These are phyloP conservation scores for Porites rus DNA, from an alignment of 92 coral and sea anemone species.

Conservation along the genomic window DNA sequence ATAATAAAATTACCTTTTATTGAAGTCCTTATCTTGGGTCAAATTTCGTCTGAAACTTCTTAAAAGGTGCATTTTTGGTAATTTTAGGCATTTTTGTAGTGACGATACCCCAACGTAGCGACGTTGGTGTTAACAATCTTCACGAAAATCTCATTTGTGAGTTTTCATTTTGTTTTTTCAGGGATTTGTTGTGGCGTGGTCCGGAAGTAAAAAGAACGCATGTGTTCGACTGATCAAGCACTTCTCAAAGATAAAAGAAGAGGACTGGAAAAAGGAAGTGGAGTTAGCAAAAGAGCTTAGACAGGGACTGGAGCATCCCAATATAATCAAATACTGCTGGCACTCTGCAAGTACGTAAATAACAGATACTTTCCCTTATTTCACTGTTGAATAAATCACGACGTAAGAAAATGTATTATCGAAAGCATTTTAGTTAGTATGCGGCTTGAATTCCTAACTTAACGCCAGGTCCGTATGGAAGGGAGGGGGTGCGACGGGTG, in stretches of 20 bases:
- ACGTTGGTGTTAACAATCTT: no score
- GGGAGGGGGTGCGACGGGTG: no score
- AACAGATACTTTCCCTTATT: neutral
- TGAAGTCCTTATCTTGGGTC: no score
- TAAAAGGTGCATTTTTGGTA: no score
- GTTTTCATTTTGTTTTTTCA: neutral
- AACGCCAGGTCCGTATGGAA: no score
- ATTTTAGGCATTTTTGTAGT: no score
- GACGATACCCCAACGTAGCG: no score
- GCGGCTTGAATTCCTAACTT: no score
- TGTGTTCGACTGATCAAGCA: slow-evolving; percentile 53
- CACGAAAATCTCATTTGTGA: no score
- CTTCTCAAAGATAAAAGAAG: slow-evolving; percentile 50
- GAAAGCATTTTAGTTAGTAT: neutral
- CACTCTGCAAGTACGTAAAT: slow-evolving; percentile 26
- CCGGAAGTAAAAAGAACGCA: slow-evolving; percentile 13
- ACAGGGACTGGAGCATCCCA: slow-evolving; percentile 46
- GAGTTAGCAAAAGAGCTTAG: slow-evolving; percentile 29
- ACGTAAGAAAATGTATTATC: neutral
- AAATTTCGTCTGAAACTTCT: no score
- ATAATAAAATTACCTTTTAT: no score
- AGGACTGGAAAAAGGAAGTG: slow-evolving; percentile 46
- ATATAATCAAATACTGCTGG: slow-evolving; percentile 53
- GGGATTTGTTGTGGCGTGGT: slow-evolving; percentile 60
- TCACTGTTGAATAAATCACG: neutral